Evolutionary conservation across 2,888 invertebrate species (phyloP).

Genomic region (Tridacna crocea): DNA sequence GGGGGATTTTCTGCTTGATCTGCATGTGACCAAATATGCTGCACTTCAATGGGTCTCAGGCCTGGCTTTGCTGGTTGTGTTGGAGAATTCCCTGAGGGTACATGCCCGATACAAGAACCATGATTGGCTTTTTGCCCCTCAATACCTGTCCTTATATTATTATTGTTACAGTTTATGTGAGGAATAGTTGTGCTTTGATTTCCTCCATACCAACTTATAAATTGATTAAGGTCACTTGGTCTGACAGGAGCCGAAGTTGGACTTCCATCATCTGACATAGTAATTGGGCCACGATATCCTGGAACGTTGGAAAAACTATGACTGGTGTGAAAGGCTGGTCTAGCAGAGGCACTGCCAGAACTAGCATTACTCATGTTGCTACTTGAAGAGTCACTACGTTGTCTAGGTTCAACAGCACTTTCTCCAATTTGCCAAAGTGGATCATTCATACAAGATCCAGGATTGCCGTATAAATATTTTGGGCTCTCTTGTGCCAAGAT

Average conservation of each 20-base stretch:
- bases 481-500: slow-evolving; percentile 73
- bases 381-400: slow-evolving; percentile 68
- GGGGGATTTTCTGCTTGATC: slow-evolving; percentile 9
- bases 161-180: slow-evolving; percentile 55
- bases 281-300: slow-evolving; percentile 60
- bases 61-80: slow-evolving; percentile 35
- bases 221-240: slow-evolving; percentile 64
- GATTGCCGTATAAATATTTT: slow-evolving; percentile 65
- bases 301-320: slow-evolving; percentile 56
- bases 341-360: slow-evolving; percentile 60
- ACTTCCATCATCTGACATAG: slow-evolving; percentile 31
- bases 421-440: slow-evolving; percentile 44
- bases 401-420: slow-evolving; percentile 54
- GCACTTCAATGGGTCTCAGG: slow-evolving; percentile 57
- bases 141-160: slow-evolving; percentile 17
- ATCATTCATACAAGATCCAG: slow-evolving; percentile 35
- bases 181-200: slow-evolving; percentile 50
- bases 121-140: slow-evolving; percentile 28
- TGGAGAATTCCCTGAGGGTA: slow-evolving; percentile 53
- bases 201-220: slow-evolving; percentile 43
- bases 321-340: slow-evolving; percentile 52
- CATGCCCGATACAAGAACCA: slow-evolving; percentile 36
- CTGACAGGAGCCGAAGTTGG: slow-evolving; percentile 57
- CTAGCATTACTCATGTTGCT: slow-evolving; percentile 70
- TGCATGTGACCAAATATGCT: slow-evolving; percentile 52